Evolutionary conservation across 2,113 vertebrate genomes (phyloP), one percentile per base, ranked within the genome.

Genomic region (Pardalotus punctatus): DNA sequence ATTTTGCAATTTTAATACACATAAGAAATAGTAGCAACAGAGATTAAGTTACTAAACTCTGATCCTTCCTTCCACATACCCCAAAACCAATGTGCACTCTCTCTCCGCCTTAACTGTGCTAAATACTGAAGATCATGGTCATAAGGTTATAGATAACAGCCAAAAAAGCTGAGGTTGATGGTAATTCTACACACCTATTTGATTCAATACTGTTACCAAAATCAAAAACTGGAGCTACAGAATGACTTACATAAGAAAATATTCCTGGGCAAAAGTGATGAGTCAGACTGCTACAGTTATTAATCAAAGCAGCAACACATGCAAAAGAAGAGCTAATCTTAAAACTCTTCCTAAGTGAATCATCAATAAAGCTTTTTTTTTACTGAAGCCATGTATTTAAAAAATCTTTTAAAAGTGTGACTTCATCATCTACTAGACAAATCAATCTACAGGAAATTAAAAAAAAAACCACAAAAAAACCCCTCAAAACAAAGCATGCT

Each of bases 261-360:
- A 94, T 81, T 95, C 93, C 84, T 90, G 61, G 79, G 57, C 28
- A 87, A 80, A 56, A 81, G 58, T 76, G 76, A 84, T 86, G 77
- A 91, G 65, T 94, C 94, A 95, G 77, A 78, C 38, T 83, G 86
- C 60, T 88, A 83, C 67, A 86, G 73, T 51, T 95, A 97, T 87
- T 94, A 89, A 94, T 84, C 83, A 81, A 92, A 88, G 79, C 67
- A 88, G 79, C 67, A 93, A 89, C 83, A 94, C 61, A 74, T 93
- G 86, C 77, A 78, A 84, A 92, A 91, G 88, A 92, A 90, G 62
- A 92, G 82, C 91, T 94, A 90, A 81, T 85, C 76, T 93, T 87
- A 85, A 91, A 92, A 94, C 50, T 80, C 74, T 72, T 93, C 66
- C 23, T 21, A 88, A 86, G 66, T 90, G 95, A 95, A 90, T 94